Evolutionary conservation across 2,113 vertebrate species (phyloP).

Genomic region (Gorilla gorilla): DNA sequence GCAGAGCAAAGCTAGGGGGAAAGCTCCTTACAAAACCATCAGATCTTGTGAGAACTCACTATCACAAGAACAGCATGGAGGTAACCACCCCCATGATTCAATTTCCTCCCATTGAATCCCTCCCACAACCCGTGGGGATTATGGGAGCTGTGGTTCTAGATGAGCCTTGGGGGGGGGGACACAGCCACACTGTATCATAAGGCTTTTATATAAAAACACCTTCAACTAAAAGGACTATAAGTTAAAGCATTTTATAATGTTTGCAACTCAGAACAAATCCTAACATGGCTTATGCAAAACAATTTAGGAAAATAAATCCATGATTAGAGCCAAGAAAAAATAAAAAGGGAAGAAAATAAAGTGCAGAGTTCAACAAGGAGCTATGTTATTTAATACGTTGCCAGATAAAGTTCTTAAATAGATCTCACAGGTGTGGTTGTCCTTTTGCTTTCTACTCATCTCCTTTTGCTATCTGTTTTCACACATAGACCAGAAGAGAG

Average conservation of each 20-base stretch:
- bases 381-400: not conserved
- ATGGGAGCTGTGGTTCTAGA: too few relatives aligned
- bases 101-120: too few relatives aligned
- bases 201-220: not conserved
- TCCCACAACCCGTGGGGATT: too few relatives aligned
- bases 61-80: too few relatives aligned
- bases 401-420: conserved; percentile 10
- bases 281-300: not conserved
- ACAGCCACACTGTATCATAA: not conserved
- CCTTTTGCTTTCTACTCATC: not conserved
- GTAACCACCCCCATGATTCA: too few relatives aligned
- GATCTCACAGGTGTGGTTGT: not conserved
- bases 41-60: too few relatives aligned
- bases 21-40: too few relatives aligned
- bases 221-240: conserved; percentile 1
- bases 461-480: conserved; percentile 1
- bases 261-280: not conserved
- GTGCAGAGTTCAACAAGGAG: not conserved
- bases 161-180: too few relatives aligned
- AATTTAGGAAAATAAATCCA: not conserved
- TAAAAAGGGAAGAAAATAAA: not conserved
- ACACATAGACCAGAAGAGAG: not conserved
- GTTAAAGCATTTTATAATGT: not conserved
- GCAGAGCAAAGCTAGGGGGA: too few relatives aligned
- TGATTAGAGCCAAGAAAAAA: not conserved